Evolutionary conservation across 2,888 invertebrate genomes (phyloP).

Genomic region (Chaetogeoica ovagalla): DNA sequence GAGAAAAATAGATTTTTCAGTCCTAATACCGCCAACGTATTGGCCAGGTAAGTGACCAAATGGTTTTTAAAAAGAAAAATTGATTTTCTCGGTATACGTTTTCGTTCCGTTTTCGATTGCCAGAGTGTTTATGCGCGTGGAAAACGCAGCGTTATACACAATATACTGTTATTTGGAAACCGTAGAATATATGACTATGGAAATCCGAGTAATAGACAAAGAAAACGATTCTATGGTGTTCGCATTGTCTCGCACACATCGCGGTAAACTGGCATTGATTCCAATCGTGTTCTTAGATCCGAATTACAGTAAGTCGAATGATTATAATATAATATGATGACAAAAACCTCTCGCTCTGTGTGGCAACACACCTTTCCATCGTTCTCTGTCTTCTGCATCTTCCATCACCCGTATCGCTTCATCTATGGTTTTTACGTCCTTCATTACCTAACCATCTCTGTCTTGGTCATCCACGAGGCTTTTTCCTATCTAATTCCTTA

Average conservation of each 20-base stretch:
- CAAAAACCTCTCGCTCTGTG: background rate
- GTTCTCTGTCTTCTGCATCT: too few species aligned
- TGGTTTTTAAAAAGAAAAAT: too few species aligned
- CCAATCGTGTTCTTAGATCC: conserved; percentile 35
- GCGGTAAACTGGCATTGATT: conserved; percentile 6
- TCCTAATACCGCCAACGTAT: background rate
- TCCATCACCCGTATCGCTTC: too few species aligned
- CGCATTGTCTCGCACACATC: background rate
- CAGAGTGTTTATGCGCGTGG: conserved; percentile 5
- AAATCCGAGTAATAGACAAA: conserved; percentile 16
- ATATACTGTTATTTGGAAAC: conserved; percentile 20
- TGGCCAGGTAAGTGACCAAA: conserved; percentile 15
- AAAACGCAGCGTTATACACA: conserved; percentile 15
- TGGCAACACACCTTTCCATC: too few species aligned
- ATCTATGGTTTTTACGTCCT: too few species aligned
- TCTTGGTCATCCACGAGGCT: too few species aligned
- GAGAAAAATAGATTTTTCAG: conserved; percentile 5
- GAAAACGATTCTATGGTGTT: background rate
- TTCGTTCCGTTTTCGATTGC: background rate
- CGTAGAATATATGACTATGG: background rate
- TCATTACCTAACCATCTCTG: too few species aligned
- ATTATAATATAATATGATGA: background rate
- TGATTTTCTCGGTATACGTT: background rate
- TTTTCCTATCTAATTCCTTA: too few species aligned
- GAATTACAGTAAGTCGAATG: background rate